Evolutionary conservation across 2,888 invertebrate species (phyloP).

Genomic region (Trimorus sp.): DNA sequence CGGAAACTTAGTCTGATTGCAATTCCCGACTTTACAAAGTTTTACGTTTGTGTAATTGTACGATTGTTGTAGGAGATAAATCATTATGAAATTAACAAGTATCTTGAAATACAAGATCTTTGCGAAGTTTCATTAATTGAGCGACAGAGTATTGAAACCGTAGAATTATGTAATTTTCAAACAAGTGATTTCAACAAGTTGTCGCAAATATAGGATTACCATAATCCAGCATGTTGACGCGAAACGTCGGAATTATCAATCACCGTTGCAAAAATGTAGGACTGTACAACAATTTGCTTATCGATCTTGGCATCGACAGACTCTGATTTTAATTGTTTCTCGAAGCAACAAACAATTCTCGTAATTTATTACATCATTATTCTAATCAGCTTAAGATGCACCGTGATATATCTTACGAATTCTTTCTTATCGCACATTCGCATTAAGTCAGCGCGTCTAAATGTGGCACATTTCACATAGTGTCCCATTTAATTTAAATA

Average conservation of each 20-base stretch:
- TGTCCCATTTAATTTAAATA: conserved; percentile 20
- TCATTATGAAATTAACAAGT: too few species aligned
- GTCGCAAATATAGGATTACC: neutral
- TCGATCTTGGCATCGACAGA: neutral
- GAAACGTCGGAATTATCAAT: neutral
- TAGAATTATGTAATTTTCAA: neutral
- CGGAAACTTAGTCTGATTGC: too few species aligned
- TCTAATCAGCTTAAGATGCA: conserved; percentile 27
- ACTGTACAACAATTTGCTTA: neutral
- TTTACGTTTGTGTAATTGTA: too few species aligned
- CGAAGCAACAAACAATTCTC: conserved; percentile 25
- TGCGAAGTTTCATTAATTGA: too few species aligned
- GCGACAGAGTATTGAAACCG: too few species aligned
- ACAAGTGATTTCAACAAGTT: neutral
- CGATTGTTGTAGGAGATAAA: too few species aligned
- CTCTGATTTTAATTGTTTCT: conserved; percentile 42
- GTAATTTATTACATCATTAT: conserved; percentile 29
- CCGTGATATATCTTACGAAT: conserved; percentile 30
- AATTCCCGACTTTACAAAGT: too few species aligned
- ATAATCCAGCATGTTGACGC: neutral
- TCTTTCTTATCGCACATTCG: conserved; percentile 19
- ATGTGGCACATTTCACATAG: conserved; percentile 19
- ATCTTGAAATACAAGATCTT: too few species aligned
- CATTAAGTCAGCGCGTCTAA: conserved; percentile 22
- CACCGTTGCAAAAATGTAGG: neutral